Evolutionary conservation across 2,888 invertebrate species (phyloP), one percentile per base, ranked within the genome.

Genomic region (Pediacus dermestoides): DNA sequence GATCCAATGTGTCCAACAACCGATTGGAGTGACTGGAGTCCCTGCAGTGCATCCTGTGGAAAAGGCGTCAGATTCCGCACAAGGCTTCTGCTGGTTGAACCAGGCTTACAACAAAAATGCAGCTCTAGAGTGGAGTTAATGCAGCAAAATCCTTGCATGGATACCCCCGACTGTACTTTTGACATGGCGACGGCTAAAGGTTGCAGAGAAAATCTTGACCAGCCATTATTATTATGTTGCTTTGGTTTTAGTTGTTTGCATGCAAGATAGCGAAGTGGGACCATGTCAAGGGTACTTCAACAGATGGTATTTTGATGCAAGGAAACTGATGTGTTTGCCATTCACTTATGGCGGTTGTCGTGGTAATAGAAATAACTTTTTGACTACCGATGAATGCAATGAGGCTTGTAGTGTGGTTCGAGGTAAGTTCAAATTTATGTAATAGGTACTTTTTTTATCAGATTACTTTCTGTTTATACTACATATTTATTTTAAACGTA

Each of bases 321-420:
- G 70, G 35, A 81, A 81, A 59, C 76, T 82, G 39, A 83, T 80
- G 72, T 97, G 97, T 68, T 76, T 84, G 38, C 80, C 87, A 36
- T 97, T 97, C 72, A 76, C 76, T 36, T 97, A 90, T 71, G 90
- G 93, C 23, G 89, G 89, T 26, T 90, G 89, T 52, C 78, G 91
- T 39, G 95, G 95, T 23, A 93, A 89, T 69, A 77, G 81, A 58
- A 96, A 96, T 71, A 93, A 92, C 70, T 96, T 95, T 74, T 75
- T 87, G 44, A 82, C 84, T 8, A 76, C 77, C 50, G 78, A 82
- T 15, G 88, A 90, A 60, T 93, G 93, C 61, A 74, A 76, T 50
- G 73, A 72, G 50, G 80, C 84, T 4, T 91, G 91, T 64, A 71
- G 73, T 22, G 68, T 78, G 9, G 70, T 85, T 21, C 71, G 76